These are phyloP conservation scores for Drosophila villosipedis DNA, from an alignment of 2,888 invertebrate species.

Conservation along the genomic window DNA sequence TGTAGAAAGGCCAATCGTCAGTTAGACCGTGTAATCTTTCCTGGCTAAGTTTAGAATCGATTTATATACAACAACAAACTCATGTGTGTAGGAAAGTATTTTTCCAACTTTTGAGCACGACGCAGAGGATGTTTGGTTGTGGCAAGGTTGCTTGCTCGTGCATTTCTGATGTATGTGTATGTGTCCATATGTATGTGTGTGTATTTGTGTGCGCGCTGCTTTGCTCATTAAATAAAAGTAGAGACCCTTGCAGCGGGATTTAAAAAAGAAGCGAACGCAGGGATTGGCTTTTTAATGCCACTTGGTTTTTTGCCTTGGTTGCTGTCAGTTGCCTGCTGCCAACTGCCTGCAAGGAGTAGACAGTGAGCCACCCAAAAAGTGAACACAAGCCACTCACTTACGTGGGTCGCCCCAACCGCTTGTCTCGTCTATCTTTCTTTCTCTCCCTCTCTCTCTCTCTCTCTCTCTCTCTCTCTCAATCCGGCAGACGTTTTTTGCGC, in stretches of 20 bases:
- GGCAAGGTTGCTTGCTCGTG: conserved; percentile 9
- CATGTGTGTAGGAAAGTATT: conserved; percentile 28
- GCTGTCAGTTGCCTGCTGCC: conserved; percentile 12
- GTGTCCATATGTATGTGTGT: conserved; percentile 9
- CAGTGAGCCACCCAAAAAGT: conserved; percentile 36
- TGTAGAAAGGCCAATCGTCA: conserved; percentile 18
- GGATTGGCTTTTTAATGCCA: conserved; percentile 76
- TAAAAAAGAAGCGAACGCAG: conserved; percentile 48
- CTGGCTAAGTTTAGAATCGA: conserved; percentile 63
- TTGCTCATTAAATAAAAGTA: conserved; percentile 67
- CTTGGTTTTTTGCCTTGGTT: conserved; percentile 51
- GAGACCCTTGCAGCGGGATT: conserved; percentile 59
- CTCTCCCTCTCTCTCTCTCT: conserved; percentile 19
- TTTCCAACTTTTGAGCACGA: conserved; percentile 45
- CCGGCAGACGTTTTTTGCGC: conserved; percentile 54
- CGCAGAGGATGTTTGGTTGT: conserved; percentile 4
- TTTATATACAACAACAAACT: conserved; percentile 56
- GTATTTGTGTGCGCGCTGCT: conserved; percentile 23
- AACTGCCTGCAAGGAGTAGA: conserved; percentile 31
- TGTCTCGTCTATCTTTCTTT: conserved; percentile 3
- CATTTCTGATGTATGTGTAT: conserved; percentile 20
- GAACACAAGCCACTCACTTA: conserved; percentile 15
- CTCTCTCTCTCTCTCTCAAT: conserved; percentile 7
- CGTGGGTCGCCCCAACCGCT: conserved; percentile 11
- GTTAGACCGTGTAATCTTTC: conserved; percentile 23